A percentile compares a stretch with the other conserved stretches of the same genome.
These are phyloP conservation scores for Xenopus borealis DNA, from an alignment of 2,113 vertebrate genomes.

Conservation along the genomic window DNA sequence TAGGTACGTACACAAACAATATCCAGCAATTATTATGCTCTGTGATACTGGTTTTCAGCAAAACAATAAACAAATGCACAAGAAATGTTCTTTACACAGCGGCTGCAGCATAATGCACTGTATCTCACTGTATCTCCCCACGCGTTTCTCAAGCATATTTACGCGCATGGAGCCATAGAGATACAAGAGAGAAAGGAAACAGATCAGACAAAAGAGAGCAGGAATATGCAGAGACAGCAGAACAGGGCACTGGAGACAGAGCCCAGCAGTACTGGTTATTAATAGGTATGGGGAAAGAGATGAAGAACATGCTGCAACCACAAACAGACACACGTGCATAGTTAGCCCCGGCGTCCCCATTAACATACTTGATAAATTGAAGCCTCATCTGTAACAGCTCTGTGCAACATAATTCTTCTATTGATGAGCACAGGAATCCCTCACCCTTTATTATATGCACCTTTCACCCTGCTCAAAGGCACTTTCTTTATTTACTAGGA, in stretches of 20 bases:
- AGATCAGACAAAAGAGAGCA: conserved; percentile 1
- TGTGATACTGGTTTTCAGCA: too few species aligned
- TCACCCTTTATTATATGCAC: too few species aligned
- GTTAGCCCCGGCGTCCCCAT: conserved; percentile 8
- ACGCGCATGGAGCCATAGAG: neutral
- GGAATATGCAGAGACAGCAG: conserved; percentile 27
- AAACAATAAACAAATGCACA: too few species aligned
- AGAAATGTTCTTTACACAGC: neutral
- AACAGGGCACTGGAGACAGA: conserved; percentile 13
- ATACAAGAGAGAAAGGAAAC: conserved; percentile 4
- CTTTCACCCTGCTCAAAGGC: too few species aligned
- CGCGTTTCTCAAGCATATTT: conserved; percentile 14
- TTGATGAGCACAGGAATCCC: too few species aligned
- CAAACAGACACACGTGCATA: conserved; percentile 33
- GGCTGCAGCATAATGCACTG: neutral
- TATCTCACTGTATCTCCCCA: neutral
- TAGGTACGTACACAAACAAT: too few species aligned
- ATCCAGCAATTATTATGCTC: too few species aligned
- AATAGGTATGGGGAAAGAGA: conserved; percentile 35
- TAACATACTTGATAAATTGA: neutral
- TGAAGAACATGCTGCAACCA: conserved; percentile 12
- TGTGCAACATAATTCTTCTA: too few species aligned
- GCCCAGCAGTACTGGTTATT: conserved; percentile 29
- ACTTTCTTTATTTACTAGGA: too few species aligned
- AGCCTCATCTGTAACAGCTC: too few species aligned